Base-by-base conservation (phyloP, 2,113 vertebrate genomes). In the Myotis yumanensis region DNA sequence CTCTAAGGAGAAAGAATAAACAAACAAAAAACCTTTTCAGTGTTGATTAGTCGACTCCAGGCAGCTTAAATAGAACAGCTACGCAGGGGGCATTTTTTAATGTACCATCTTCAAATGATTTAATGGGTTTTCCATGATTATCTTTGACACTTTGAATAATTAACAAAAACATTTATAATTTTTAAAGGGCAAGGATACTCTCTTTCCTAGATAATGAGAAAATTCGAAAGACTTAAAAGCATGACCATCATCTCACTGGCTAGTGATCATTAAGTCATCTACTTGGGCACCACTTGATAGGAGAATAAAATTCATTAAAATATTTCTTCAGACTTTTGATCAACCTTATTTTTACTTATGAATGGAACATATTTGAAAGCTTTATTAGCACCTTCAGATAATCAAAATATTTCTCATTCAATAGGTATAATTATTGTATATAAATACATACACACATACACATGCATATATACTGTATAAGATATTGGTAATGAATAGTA, bases 71-170 rank as follows among this genome's bases (percentile, higher is more conserved):
- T 17, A 52, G 15, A 4, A 89, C 77, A 93, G 20, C 72, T 71
- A 91, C 77, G 91, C 90, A 95, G 79, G 83, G 43, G 96, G 97
- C 37, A 28, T 62, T 96, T 71, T 35, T 89, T 94, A 97, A 93
- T 94, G 51, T 30, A 92, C 86, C 85, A 71, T 83, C 95, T 94
- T 96, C 96, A 83, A 71, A 92, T 96, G 68, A 37, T 93, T 97
- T 97, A 95, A 91, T 95, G 17, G 90, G 57, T 97, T 97, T 98
- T 95, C 59, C 71, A 84, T 95, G 22, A 97, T 97, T 97, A 96
- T 93, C 96, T 83, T 98, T 98, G 97, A 98, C 86, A 95, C 95
- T 96, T 94, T 97, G 71, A 86, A 97, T 98, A 97, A 97, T 97
- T 97, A 97, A 91, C 48, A 94, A 54, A 87, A 43, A 69, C 64